These are phyloP conservation scores for Epinotia brunnichana DNA, from an alignment of 2,888 invertebrate species.

Conservation along the genomic window DNA sequence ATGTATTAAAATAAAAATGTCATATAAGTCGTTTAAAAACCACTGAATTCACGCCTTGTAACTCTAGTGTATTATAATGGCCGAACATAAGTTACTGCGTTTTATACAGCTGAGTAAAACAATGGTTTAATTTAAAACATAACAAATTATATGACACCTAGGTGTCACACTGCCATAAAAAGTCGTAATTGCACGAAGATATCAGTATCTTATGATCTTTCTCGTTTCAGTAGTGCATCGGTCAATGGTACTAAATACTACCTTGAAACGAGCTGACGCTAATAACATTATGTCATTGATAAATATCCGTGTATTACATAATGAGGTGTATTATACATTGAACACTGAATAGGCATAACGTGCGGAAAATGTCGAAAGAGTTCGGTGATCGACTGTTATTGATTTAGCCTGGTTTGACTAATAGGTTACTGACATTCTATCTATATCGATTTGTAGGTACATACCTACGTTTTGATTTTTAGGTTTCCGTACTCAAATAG, in stretches of 20 bases:
- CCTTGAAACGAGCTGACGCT: constrained; percentile 6
- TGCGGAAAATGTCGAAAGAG: constrained; percentile 5
- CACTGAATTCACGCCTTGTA: background rate
- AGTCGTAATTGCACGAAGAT: background rate
- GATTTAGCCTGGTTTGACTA: background rate
- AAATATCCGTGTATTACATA: constrained; percentile 7
- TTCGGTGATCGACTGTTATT: background rate
- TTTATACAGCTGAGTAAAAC: background rate
- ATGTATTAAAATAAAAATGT: background rate
- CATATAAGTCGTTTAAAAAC: background rate
- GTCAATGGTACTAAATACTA: background rate
- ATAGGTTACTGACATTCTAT: background rate
- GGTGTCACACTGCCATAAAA: background rate
- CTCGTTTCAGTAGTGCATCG: background rate
- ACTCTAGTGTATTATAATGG: background rate
- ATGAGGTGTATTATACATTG: background rate
- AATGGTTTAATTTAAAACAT: background rate
- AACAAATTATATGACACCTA: background rate
- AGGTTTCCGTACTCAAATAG: too few relatives aligned
- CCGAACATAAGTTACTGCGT: background rate
- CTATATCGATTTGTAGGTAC: background rate
- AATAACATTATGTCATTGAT: constrained; percentile 16
- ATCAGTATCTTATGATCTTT: background rate
- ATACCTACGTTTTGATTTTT: background rate
- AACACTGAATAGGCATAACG: background rate